Base-by-base conservation (phyloP, 2,888 invertebrate genomes). In the Drosophila mettleri region DNA sequence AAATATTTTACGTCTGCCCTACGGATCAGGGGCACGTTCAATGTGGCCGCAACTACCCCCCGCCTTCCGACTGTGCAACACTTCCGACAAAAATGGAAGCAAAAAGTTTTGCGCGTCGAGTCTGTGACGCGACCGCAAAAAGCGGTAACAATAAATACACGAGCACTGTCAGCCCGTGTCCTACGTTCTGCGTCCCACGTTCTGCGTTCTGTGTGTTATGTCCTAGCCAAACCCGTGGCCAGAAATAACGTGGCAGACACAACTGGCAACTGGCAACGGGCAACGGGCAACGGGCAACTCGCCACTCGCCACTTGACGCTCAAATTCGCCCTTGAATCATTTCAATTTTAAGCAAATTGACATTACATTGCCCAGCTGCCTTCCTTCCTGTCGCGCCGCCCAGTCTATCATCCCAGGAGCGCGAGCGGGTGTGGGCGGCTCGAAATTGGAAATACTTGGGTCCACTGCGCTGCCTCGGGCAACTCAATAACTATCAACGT, bases 311-410 rank as follows among this genome's bases (percentile, higher is more conserved):
- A 60, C 61, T 64, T 45, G 68, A 48, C 54, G 63, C 69, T 72
- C 59, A 55, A 73, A 80, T 71, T 85, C 74, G 90, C 89, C 89
- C 86, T 90, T 90, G 90, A 89, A 90, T 88, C 88, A 90, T 89
- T 87, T 87, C 86, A 87, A 87, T 90, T 87, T 87, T 63, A 81
- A 81, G 76, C 83, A 89, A 89, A 90, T 90, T 89, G 85, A 77
- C 83, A 90, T 90, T 86, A 90, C 84, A 78, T 85, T 89, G 83
- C 83, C 80, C 69, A 54, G 72, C 70, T 75, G 80, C 55, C 75
- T 27, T 61, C 59, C 75, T 27, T 55, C 54, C 57, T 63, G 51
- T 39, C 27, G 45, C 9, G 41, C 27, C 16, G 36, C 39, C 29
- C 14, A 34, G 46, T 18, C 43, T 9, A 27, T 27, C 18, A 14